Evolutionary conservation across 2,113 vertebrate genomes (phyloP).

Genomic region (Eptatretus burgeri): DNA sequence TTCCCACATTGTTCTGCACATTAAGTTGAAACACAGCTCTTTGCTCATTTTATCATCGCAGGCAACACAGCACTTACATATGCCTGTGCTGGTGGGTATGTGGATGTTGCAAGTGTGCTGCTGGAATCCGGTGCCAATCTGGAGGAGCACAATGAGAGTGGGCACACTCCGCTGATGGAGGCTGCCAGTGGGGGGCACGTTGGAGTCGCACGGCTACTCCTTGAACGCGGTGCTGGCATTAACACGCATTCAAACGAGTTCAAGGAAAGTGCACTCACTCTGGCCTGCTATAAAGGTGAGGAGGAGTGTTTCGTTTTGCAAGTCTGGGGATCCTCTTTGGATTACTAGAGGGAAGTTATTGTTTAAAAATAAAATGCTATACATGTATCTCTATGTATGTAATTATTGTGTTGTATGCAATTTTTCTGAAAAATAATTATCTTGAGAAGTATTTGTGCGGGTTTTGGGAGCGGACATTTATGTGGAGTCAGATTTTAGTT

Average conservation of each 20-base stretch:
- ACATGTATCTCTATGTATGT: background rate
- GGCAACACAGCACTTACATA: slow-evolving; percentile 92
- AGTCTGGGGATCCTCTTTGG: no score
- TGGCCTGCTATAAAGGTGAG: slow-evolving; percentile 93
- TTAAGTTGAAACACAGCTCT: slow-evolving; percentile 5
- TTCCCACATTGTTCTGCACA: background rate
- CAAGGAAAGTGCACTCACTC: slow-evolving; percentile 95
- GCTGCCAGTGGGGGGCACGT: slow-evolving; percentile 90
- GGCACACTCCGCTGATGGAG: slow-evolving; percentile 94
- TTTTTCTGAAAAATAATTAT: background rate
- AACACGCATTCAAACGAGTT: slow-evolving; percentile 99
- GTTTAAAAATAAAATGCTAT: background rate
- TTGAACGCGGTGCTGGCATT: slow-evolving; percentile 92
- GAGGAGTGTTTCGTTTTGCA: no score
- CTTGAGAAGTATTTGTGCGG: background rate
- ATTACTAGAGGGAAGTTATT: no score
- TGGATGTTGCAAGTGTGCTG: slow-evolving; percentile 88
- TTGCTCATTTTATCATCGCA: slow-evolving; percentile 15
- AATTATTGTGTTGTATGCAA: background rate
- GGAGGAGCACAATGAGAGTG: slow-evolving; percentile 97
- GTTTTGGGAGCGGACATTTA: background rate
- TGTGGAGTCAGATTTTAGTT: background rate
- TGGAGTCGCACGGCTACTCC: slow-evolving; percentile 69
- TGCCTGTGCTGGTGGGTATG: slow-evolving; percentile 81
- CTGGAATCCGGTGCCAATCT: slow-evolving; percentile 93